Base-by-base conservation (phyloP, 2,888 invertebrate species). In the Serripes groenlandicus region DNA sequence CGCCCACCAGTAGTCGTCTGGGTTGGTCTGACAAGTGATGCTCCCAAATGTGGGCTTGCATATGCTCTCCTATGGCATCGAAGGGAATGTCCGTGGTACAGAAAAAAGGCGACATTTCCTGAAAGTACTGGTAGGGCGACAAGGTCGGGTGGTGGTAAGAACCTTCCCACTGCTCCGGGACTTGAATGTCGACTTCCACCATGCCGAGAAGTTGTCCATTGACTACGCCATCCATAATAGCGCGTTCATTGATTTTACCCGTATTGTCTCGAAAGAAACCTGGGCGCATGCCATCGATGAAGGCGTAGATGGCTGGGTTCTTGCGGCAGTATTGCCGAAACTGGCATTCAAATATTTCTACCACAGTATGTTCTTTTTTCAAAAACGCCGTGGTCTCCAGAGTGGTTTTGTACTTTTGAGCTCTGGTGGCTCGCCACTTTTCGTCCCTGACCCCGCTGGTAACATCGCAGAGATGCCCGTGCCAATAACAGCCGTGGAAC, bases 401-500 rank as follows among this genome's bases (percentile, higher is more conserved):
- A 1, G 81, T 85, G 35, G 37, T 73, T 21, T 56, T 54, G 49
- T 37, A 66, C 49, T 64, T 78, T 7, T 71, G 58, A 1, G 21
- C 56, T 70, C 58, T 26, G 30, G 9, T 64, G 68, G 72, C 32
- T n/a, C 30, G 32, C 56, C 74, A 54, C 42, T 62, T 62, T 28
- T 60, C 30, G 52, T 69, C 52, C n/a, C 37, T 69, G 11, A 69
- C 35, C 18, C 69, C 69, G 4, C 49, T 26, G 1, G 69, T 69
- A 9, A 28, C 52, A 18, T 75, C 56, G 35, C 66, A 56, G 1
- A 56, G 32, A 68, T 83, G 81, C 4, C 81, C 81, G 49, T 84
- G 83, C 52, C 62, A 80, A 49, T 79, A 83, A 35, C 85, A 87
- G 3, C 87, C 79, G 28, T 81, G 78, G 62, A 81, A 87, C 23